Evolutionary conservation across 2,888 invertebrate species (phyloP).

Genomic region (Drymonia ruficornis): DNA sequence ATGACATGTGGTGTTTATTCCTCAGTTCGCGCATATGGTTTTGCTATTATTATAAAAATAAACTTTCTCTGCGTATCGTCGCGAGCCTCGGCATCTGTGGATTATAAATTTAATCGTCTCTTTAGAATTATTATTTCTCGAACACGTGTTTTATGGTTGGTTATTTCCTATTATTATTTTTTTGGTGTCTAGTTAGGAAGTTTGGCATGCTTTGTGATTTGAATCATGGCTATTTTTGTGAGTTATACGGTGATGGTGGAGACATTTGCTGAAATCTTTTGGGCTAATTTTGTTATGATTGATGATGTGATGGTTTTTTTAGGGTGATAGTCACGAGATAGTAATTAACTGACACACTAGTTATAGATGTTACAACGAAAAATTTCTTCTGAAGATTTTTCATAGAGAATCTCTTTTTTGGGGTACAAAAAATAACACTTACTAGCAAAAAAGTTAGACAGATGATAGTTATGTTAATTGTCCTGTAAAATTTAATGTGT

Average conservation of each 20-base stretch:
- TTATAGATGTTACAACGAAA: too few relatives aligned
- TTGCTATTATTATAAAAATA: constrained; percentile 84
- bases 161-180: constrained; percentile 42
- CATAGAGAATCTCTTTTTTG: too few relatives aligned
- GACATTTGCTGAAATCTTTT: neutral
- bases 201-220: constrained; percentile 8
- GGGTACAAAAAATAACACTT: too few relatives aligned
- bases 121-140: constrained; percentile 64
- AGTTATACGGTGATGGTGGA: neutral
- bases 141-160: constrained; percentile 64
- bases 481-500: too few relatives aligned
- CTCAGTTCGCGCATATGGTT: constrained; percentile 71
- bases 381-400: too few relatives aligned
- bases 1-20: constrained; percentile 75
- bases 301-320: neutral
- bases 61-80: constrained; percentile 79
- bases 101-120: constrained; percentile 76
- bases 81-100: constrained; percentile 78
- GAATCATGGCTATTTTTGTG: constrained; percentile 7
- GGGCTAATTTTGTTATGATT: neutral
- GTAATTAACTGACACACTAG: too few relatives aligned
- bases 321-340: neutral
- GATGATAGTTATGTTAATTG: too few relatives aligned
- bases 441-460: too few relatives aligned
- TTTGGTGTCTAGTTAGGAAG: constrained; percentile 26